These are phyloP conservation scores for Microcebus lehilahytsara DNA, from an alignment of 2,113 vertebrate species.

Conservation along the genomic window DNA sequence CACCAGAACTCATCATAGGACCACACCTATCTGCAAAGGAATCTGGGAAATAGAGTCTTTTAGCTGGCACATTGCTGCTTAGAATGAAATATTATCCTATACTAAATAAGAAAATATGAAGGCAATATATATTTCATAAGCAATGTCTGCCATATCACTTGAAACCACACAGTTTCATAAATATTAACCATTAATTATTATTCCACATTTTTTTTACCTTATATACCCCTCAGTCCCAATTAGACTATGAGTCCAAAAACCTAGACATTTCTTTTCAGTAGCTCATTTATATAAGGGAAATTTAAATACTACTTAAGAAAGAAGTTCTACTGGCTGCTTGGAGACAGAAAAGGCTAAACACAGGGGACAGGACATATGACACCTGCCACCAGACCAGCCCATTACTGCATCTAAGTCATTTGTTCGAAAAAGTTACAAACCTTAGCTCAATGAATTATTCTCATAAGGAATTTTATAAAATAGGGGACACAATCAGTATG, in stretches of 20 bases:
- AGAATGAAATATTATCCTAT: neutral
- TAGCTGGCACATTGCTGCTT: neutral
- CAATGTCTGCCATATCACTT: neutral
- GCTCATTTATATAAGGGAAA: neutral
- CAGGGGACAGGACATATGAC: neutral
- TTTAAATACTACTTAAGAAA: neutral
- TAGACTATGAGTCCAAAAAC: neutral
- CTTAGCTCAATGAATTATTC: neutral
- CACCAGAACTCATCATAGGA: neutral
- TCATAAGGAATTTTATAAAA: neutral
- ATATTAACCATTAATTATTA: neutral
- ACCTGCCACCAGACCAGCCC: neutral
- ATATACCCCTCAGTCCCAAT: neutral
- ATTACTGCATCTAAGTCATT: neutral
- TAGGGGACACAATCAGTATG: neutral
- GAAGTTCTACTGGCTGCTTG: neutral
- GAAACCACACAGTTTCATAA: neutral
- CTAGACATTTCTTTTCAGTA: neutral
- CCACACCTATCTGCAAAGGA: neutral
- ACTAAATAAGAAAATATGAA: neutral
- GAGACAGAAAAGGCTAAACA: neutral
- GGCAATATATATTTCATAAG: neutral
- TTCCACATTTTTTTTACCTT: neutral
- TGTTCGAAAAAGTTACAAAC: neutral
- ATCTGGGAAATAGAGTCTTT: neutral